Percentiles rank a stretch among this genome's conserved stretches.
Conservation (phyloP, 2,888 invertebrate species). For the Ophion slaviceki region DNA sequence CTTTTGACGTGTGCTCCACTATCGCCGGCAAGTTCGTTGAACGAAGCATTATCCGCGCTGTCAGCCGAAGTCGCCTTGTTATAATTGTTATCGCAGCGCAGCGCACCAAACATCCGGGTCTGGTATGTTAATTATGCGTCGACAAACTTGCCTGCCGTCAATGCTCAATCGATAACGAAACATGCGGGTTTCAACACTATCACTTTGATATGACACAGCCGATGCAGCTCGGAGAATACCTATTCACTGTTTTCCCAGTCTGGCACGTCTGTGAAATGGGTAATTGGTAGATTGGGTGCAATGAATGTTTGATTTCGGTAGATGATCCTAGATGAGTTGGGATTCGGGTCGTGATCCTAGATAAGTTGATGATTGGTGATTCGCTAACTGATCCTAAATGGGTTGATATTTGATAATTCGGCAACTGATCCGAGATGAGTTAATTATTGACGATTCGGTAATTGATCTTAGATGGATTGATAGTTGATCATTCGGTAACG, state of each 20-base stretch:
- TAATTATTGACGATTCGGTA: too few relatives aligned
- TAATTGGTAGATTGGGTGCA: neutral
- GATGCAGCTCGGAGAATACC: neutral
- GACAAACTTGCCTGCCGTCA: conserved; percentile 18
- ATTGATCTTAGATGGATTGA: too few relatives aligned
- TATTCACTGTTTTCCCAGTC: too few relatives aligned
- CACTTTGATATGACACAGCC: neutral
- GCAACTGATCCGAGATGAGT: too few relatives aligned
- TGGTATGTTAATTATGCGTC: conserved; percentile 42
- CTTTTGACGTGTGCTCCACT: conserved; percentile 53
- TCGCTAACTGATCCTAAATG: too few relatives aligned
- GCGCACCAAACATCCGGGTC: conserved; percentile 22
- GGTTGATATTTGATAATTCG: too few relatives aligned
- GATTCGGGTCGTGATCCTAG: too few relatives aligned
- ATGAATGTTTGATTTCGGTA: neutral
- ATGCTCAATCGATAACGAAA: conserved; percentile 34
- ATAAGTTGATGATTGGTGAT: too few relatives aligned
- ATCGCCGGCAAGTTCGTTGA: conserved; percentile 49
- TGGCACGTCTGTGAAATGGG: too few relatives aligned
- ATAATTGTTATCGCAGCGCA: conserved; percentile 45
- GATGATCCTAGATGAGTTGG: neutral
- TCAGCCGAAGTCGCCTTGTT: conserved; percentile 50
- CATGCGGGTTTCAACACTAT: conserved; percentile 31
- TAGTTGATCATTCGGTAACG: too few relatives aligned
- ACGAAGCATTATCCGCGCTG: conserved; percentile 51